Base-by-base conservation (phyloP, 2,113 vertebrate genomes). In the Theristicus caerulescens region DNA sequence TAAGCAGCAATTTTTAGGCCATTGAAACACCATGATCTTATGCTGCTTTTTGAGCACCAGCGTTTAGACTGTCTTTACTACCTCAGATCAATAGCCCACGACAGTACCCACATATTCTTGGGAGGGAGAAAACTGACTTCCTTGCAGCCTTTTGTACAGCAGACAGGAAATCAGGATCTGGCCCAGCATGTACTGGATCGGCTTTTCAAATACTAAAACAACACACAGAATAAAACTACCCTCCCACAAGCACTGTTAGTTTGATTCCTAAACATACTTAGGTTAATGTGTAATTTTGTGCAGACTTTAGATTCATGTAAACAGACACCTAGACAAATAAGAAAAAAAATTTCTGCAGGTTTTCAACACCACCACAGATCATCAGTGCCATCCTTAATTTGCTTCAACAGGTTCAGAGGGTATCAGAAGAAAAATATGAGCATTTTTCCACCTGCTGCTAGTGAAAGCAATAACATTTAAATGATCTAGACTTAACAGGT, bases 141-240 rank as follows among this genome's bases (percentile, higher is more conserved):
- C 19, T 11, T 22, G 20, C 13, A 69, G 38, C 34, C 9, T 27
- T 73, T 36, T 51, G 10, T 7, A 40, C 1, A 57, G 31, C 27
- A 26, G 13, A 7, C 25, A 70, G 54, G 6, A 79, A n/a, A 52
- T 29, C 29, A 34, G 44, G 26, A n/a, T 22, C 44, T 54, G 31
- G 4, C 9, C 34, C 83, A 82, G 5, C 1, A 0, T 17, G 11
- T 25, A 44, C 49, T 25, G 15, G 24, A 42, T 16, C 5, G 3
- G 31, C 34, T 89, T 69, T 65, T 66, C 69, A 54, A 67, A 72
- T 20, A 10, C 5, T 27, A 13, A 46, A 82, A 13, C 40, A n/a
- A 6, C 42, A 47, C 15, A 42, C 2, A 65, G n/a, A 59, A 13
- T 36, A 81, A 49, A 17, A 55, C 0, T 40, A 5, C 6, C 5